These are phyloP conservation scores for Folsomia manolachei DNA, from an alignment of 2,888 invertebrate genomes.

Conservation along the genomic window DNA sequence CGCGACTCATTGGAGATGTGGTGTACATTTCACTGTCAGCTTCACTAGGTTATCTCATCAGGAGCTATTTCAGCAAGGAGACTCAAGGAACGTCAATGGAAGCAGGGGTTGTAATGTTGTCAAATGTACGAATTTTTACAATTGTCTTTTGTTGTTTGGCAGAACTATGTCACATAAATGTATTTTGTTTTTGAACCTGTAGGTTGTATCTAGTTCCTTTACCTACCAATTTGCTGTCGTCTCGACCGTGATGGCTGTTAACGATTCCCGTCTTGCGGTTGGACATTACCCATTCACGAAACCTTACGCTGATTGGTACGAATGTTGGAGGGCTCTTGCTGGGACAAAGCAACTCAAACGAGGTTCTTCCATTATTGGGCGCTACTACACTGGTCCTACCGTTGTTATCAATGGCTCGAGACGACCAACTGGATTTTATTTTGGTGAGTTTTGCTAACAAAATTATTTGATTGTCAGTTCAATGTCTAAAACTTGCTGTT, in stretches of 20 bases:
- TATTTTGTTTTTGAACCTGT: constrained; percentile 51
- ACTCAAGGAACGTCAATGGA: constrained; percentile 22
- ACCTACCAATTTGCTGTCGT: constrained; percentile 91
- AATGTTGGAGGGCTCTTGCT: constrained; percentile 78
- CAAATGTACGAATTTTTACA: constrained; percentile 30
- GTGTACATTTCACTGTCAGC: constrained; percentile 75
- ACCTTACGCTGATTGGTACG: constrained; percentile 67
- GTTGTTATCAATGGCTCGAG: constrained; percentile 29
- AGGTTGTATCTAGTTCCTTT: constrained; percentile 75
- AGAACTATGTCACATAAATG: not conserved
- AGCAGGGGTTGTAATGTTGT: constrained; percentile 25
- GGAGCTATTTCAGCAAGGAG: constrained; percentile 57
- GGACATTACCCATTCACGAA: constrained; percentile 83
- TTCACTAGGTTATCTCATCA: constrained; percentile 70
- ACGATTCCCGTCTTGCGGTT: constrained; percentile 74
- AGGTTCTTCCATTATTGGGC: constrained; percentile 77
- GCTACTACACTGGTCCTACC: constrained; percentile 63
- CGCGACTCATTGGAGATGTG: constrained; percentile 80
- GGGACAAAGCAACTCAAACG: constrained; percentile 75
- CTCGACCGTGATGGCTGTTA: constrained; percentile 85
- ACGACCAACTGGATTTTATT: constrained; percentile 39
- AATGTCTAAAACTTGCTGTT: no score
- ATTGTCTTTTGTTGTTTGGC: not conserved
- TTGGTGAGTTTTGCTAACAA: no score
- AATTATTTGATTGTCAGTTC: no score